Conservation (phyloP, 1,140 invertebrate species). For the Coptotermes formosanus region DNA sequence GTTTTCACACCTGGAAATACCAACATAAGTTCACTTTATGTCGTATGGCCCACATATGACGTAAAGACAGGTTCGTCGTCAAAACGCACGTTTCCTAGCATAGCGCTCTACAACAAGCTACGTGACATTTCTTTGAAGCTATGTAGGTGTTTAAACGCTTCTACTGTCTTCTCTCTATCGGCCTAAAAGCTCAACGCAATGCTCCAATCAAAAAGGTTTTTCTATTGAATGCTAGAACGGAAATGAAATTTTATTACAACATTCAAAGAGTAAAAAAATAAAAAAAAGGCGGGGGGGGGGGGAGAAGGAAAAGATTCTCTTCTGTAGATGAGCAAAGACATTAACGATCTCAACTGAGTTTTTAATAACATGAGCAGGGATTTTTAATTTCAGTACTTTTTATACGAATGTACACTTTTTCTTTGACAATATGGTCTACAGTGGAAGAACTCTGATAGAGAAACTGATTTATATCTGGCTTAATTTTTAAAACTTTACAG, state of each 20-base stretch:
- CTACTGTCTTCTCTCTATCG: background rate
- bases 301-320: constrained; percentile 12
- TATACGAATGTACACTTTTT: background rate
- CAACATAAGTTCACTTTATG: too few relatives aligned
- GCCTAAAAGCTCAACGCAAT: background rate
- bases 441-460: background rate
- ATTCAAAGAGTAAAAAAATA: background rate
- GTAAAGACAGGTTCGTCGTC: too few relatives aligned
- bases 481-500: background rate
- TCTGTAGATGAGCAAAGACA: background rate
- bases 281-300: too few relatives aligned
- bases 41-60: too few relatives aligned
- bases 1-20: too few relatives aligned
- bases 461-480: background rate
- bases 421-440: background rate
- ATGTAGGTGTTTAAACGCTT: background rate
- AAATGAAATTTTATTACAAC: constrained; percentile 14
- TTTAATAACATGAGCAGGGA: background rate
- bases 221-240: background rate
- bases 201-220: background rate
- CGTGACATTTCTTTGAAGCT: background rate
- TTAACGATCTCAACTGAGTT: background rate
- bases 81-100: too few relatives aligned
- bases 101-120: background rate
- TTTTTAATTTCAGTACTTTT: constrained; percentile 9